Evolutionary conservation across 2,888 invertebrate species (phyloP).

Genomic region (Drosophila anomalipes): DNA sequence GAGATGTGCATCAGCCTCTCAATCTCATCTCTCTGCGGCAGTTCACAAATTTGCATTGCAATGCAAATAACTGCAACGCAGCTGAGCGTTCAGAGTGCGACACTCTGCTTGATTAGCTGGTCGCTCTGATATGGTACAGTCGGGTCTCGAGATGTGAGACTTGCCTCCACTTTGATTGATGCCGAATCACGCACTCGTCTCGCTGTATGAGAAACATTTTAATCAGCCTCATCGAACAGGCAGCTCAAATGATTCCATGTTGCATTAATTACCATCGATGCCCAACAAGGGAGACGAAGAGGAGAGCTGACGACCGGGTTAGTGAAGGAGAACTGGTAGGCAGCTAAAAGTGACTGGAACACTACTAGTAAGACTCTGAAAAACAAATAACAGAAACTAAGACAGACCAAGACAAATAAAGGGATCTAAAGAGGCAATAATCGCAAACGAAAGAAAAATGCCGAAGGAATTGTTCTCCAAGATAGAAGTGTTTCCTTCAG

Average conservation of each 20-base stretch:
- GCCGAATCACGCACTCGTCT: slow-evolving; percentile 20
- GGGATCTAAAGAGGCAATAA: not conserved
- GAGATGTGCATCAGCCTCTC: slow-evolving; percentile 53
- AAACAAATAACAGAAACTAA: not conserved
- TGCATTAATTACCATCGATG: not conserved
- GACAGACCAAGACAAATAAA: not conserved
- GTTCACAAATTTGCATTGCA: slow-evolving; percentile 51
- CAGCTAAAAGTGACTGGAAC: not conserved
- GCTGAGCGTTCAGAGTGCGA: slow-evolving; percentile 55
- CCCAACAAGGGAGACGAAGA: not conserved
- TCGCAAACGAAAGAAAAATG: not conserved
- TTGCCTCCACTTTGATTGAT: slow-evolving; percentile 19
- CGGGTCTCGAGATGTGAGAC: not conserved
- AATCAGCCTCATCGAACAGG: slow-evolving; percentile 11
- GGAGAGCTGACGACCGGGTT: not conserved
- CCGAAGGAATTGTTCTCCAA: not conserved
- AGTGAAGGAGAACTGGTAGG: not conserved
- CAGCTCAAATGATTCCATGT: not conserved
- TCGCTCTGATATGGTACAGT: slow-evolving; percentile 1
- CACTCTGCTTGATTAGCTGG: slow-evolving; percentile 43
- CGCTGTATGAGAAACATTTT: slow-evolving; percentile 3
- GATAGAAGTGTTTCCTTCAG: not conserved
- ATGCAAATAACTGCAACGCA: slow-evolving; percentile 53
- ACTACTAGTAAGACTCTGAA: not conserved
- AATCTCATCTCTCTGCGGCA: slow-evolving; percentile 7